These are phyloP conservation scores for Eretmochelys imbricata DNA, from an alignment of 2,113 vertebrate genomes.

Conservation along the genomic window DNA sequence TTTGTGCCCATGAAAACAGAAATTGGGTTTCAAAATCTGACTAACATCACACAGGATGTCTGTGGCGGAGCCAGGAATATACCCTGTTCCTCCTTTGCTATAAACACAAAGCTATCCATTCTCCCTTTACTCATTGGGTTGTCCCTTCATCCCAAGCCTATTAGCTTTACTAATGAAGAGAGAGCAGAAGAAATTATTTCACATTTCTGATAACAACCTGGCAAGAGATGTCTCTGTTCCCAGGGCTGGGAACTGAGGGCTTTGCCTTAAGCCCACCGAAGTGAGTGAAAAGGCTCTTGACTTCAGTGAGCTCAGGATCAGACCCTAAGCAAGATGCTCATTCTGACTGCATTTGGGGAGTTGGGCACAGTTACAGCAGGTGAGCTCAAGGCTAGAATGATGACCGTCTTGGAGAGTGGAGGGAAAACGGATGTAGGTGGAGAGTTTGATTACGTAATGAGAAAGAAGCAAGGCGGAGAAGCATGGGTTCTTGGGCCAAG, in stretches of 20 bases:
- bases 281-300: slow-evolving; percentile 16
- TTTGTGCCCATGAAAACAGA: neutral
- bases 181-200: slow-evolving; percentile 53
- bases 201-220: neutral
- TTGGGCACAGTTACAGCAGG: neutral
- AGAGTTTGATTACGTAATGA: slow-evolving; percentile 11
- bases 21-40: neutral
- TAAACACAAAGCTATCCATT: neutral
- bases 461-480: slow-evolving; percentile 2
- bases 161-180: accelerated
- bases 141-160: neutral
- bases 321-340: accelerated
- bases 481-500: neutral
- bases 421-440: neutral
- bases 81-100: neutral
- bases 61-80: neutral
- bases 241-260: slow-evolving; percentile 29
- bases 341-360: neutral
- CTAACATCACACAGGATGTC: neutral
- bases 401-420: neutral
- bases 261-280: neutral
- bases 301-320: neutral
- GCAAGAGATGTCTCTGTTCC: neutral
- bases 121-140: neutral
- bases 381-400: neutral